Evolutionary conservation across 2,888 invertebrate genomes (phyloP).

Genomic region (Tanypteryx hageni): DNA sequence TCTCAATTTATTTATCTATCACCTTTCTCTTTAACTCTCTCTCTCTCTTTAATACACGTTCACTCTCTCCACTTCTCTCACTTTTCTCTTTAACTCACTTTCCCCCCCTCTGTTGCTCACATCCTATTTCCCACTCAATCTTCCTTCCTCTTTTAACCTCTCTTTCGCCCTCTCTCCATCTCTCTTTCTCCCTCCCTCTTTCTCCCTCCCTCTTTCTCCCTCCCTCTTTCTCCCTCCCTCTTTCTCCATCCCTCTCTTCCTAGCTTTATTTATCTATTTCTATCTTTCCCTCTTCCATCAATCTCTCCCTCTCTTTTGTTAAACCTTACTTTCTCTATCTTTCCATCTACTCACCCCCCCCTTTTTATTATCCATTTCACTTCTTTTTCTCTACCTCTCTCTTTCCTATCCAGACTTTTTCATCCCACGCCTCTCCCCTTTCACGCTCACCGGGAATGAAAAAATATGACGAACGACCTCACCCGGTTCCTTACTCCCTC

Average conservation of each 20-base stretch:
- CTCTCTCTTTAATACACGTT: neutral
- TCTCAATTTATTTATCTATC: too few species aligned
- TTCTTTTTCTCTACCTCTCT: neutral
- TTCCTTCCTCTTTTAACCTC: slow-evolving; percentile 40
- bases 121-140: too few species aligned
- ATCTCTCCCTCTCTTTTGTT: slow-evolving; percentile 57
- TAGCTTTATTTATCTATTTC: slow-evolving; percentile 62
- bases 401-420: neutral
- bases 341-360: slow-evolving; percentile 58
- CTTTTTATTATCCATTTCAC: too few species aligned
- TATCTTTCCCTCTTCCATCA: slow-evolving; percentile 57
- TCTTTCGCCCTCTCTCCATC: slow-evolving; percentile 63
- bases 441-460: slow-evolving; percentile 25
- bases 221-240: slow-evolving; percentile 51
- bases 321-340: slow-evolving; percentile 45
- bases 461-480: slow-evolving; percentile 23
- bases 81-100: too few species aligned
- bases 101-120: too few species aligned
- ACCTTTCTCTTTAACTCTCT: neutral
- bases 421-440: slow-evolving; percentile 4
- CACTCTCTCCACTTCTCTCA: too few species aligned
- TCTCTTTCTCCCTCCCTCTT: too few species aligned
- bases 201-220: neutral
- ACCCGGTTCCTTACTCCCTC: neutral
- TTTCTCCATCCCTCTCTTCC: slow-evolving; percentile 65